phyloP scores from a whole-genome alignment of 2,113 vertebrate genomes.

The Anser brachyrhynchus region DNA sequence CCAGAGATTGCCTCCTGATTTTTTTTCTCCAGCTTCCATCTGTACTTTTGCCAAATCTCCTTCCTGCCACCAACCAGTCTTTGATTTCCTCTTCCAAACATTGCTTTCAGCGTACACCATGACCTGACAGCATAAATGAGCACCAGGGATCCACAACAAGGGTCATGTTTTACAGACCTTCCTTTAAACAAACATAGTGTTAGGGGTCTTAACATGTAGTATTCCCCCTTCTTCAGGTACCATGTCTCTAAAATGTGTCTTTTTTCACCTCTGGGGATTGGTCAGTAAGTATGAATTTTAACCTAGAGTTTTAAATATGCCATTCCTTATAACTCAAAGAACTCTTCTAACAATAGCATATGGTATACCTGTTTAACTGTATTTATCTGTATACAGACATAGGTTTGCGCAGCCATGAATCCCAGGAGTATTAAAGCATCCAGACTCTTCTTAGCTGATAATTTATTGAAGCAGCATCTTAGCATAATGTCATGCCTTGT shows the following conservation, averaged over 20 bases:
- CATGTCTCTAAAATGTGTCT: accelerated
- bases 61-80: background rate
- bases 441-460: conserved; percentile 14
- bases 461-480: conserved; percentile 50
- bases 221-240: background rate
- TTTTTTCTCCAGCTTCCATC: background rate
- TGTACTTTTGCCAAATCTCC: background rate
- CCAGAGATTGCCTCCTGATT: background rate
- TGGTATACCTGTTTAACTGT: background rate
- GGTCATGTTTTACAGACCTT: background rate
- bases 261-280: background rate
- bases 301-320: background rate
- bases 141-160: background rate
- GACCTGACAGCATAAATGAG: background rate
- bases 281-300: background rate
- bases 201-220: background rate
- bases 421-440: background rate
- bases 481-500: background rate
- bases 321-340: background rate
- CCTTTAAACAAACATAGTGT: accelerated
- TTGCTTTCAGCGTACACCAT: background rate
- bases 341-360: background rate
- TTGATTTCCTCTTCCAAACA: background rate
- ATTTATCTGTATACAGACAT: background rate
- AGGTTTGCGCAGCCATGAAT: background rate